Percentiles rank a stretch among this genome's conserved stretches.
These are phyloP conservation scores for Sminthopsis crassicaudata DNA, from an alignment of 2,113 vertebrate species.

Conservation along the genomic window DNA sequence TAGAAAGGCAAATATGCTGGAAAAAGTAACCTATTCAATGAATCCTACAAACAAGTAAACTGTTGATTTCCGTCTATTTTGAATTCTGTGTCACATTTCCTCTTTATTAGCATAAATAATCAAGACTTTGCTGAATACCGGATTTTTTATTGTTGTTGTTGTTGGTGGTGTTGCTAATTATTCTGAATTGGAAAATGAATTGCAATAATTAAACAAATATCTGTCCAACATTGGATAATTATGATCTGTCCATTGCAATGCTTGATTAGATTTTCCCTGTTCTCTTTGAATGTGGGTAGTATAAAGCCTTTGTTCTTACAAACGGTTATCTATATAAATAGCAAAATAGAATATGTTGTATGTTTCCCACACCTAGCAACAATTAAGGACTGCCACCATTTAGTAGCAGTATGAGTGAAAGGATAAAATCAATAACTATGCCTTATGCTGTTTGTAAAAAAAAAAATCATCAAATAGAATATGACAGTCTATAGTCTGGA, in stretches of 20 bases:
- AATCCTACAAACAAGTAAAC: neutral
- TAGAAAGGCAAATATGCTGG: neutral
- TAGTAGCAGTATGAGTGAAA: neutral
- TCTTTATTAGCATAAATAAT: neutral
- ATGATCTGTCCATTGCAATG: neutral
- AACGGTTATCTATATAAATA: constrained; percentile 26
- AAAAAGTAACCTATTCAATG: neutral
- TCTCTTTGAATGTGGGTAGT: neutral
- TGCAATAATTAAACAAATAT: constrained; percentile 1
- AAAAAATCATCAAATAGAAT: constrained; percentile 27
- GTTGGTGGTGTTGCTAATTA: constrained; percentile 19
- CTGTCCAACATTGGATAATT: neutral
- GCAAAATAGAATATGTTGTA: neutral
- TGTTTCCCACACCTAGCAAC: neutral
- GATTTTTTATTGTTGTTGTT: neutral
- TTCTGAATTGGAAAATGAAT: constrained; percentile 32
- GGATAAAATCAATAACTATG: constrained; percentile 2
- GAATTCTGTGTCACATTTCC: neutral
- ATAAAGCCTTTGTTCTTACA: neutral
- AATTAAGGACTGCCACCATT: neutral
- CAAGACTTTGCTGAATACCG: neutral
- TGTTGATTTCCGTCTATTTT: neutral
- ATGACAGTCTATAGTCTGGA: constrained; percentile 23
- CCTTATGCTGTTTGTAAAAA: neutral
- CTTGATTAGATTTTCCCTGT: constrained; percentile 20